Base-by-base conservation (phyloP, 1,140 invertebrate species). In the Panagrolaimus sp. region DNA sequence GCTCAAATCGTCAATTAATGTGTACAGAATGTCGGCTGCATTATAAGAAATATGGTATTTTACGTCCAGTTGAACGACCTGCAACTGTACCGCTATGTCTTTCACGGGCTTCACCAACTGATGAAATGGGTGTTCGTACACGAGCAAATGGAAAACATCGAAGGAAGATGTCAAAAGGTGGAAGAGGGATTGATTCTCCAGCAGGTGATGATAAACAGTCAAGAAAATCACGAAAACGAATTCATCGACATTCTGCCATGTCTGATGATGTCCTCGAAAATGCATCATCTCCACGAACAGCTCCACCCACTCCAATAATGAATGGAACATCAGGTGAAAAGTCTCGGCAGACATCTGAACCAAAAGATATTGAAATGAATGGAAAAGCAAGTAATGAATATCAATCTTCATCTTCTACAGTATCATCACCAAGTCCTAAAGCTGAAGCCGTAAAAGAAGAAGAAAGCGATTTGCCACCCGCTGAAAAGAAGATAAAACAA, bases 1-100 rank as follows among this genome's bases (percentile, higher is more conserved):
- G 90, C 14, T 91, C 91, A 78, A 90, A 91, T 71, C 87, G 89
- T 63, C 63, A 74, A 48, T 83, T 92, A 7, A 84, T 92, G 31
- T 93, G 91, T 84, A 88, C 88, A 74, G 90, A 92, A 80, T 93
- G 91, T 85, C 87, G 90, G 44, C 84, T 89, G 25, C 89, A 90
- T 83, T 89, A 88, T 78, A 91, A 92, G 83, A 91, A 91, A 80
- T 90, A 91, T 76, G 91, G 90, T 68, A 90, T 92, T 79, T 80
- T 91, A 69, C 89, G 89, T 11, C 20, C 20, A 13, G 20, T 57
- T 57, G 51, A 27, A 25, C 20, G 27, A n/a, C 51, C 20, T 0
- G 20, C 51, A 23, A 20, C 51, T 8, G 51, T 57, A 2, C 51
- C 51, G 0, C 13, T 25, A 20, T 57, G 51, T 8, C 20, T 57